A percentile compares a stretch with the other conserved stretches of the same genome.
Evolutionary conservation across 2,113 vertebrate species (phyloP).

Genomic region (Grammomys dolichurus): DNA sequence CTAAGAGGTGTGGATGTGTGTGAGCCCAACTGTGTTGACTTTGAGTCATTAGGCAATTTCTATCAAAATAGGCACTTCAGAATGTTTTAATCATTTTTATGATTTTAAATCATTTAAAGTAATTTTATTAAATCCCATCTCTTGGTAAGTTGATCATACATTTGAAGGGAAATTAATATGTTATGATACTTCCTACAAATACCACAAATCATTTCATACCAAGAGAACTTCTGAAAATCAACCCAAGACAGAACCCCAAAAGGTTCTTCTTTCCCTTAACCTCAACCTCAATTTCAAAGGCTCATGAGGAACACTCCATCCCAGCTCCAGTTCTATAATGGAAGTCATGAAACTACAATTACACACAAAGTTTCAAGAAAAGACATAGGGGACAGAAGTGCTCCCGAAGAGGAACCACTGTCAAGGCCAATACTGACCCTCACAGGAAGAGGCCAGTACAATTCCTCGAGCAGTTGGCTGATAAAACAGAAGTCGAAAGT

Average conservation of each 20-base stretch:
- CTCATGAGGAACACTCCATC: constrained; percentile 1
- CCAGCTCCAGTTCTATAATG: not conserved
- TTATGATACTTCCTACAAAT: constrained; percentile 47
- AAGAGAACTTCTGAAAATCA: constrained; percentile 60
- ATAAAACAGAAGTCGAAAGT: not conserved
- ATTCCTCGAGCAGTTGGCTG: not conserved
- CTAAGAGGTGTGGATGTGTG: not conserved
- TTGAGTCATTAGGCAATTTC: not conserved
- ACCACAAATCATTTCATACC: constrained; percentile 29
- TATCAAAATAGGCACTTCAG: not conserved
- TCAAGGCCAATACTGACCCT: not conserved
- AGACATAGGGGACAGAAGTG: not conserved
- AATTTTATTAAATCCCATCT: not conserved
- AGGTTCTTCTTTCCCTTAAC: constrained; percentile 3
- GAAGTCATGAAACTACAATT: constrained; percentile 32
- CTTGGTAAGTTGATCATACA: not conserved
- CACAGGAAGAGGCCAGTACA: not conserved
- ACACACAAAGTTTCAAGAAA: not conserved
- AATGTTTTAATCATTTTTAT: not conserved
- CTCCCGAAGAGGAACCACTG: not conserved
- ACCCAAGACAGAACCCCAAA: not conserved
- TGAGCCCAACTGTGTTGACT: rapidly evolving
- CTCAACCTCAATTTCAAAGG: constrained; percentile 23
- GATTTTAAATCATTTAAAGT: not conserved
- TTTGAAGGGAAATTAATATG: constrained; percentile 10